Percentiles rank a stretch among this genome's conserved stretches.
These are phyloP conservation scores for Hirundichthys speculiger DNA, from an alignment of 2,113 vertebrate genomes.

Conservation along the genomic window DNA sequence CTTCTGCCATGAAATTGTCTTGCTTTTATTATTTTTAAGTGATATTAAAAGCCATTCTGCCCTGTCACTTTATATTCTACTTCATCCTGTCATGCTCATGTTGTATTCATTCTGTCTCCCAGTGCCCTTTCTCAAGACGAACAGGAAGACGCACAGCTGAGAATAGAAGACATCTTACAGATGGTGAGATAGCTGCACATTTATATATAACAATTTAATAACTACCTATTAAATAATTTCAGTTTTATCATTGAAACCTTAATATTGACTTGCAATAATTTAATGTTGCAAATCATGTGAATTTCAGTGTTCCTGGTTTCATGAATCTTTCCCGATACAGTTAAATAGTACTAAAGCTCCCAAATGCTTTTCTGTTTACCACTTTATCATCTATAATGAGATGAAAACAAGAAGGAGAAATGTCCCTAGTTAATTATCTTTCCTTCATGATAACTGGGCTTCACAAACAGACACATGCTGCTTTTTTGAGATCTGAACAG, in stretches of 20 bases:
- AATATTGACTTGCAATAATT: too few relatives aligned
- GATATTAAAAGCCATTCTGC: not conserved
- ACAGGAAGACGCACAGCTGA: slow-evolving; percentile 92
- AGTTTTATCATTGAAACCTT: too few relatives aligned
- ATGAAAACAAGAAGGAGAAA: slow-evolving; percentile 10
- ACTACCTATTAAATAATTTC: too few relatives aligned
- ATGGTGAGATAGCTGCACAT: slow-evolving; percentile 82
- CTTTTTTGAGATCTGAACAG: slow-evolving; percentile 22
- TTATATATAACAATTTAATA: too few relatives aligned
- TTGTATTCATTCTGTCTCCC: slow-evolving; percentile 3
- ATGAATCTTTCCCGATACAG: too few relatives aligned
- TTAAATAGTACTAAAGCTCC: not conserved
- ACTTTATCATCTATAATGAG: not conserved
- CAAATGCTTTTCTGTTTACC: slow-evolving; percentile 2
- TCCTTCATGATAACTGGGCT: not conserved
- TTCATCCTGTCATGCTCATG: not conserved
- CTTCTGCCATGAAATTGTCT: not conserved
- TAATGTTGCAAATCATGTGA: too few relatives aligned
- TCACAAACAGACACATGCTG: not conserved
- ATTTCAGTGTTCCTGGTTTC: too few relatives aligned
- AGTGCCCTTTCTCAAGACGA: slow-evolving; percentile 97
- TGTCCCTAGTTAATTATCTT: not conserved
- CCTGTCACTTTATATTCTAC: not conserved
- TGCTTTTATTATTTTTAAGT: not conserved
- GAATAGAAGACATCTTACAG: slow-evolving; percentile 93